Evolutionary conservation across 2,113 vertebrate genomes (phyloP).

Genomic region (Eurypyga helias): DNA sequence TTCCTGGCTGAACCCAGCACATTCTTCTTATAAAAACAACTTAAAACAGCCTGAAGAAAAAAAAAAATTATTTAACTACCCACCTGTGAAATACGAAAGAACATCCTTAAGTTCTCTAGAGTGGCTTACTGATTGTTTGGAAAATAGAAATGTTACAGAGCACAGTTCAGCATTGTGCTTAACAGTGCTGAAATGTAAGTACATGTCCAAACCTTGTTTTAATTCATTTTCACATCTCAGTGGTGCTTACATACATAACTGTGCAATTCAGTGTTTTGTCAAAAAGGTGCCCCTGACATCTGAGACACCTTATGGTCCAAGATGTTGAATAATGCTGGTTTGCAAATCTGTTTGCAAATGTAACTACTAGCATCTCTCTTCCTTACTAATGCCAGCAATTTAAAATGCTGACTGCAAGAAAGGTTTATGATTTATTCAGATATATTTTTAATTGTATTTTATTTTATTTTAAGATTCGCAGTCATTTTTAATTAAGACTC

Average conservation of each 20-base stretch:
- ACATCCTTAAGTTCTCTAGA: conserved; percentile 15
- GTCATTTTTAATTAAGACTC: background rate
- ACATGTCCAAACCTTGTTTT: background rate
- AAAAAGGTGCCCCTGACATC: background rate
- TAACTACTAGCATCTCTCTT: background rate
- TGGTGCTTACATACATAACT: background rate
- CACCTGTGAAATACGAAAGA: conserved; percentile 41
- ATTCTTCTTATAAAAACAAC: conserved; percentile 24
- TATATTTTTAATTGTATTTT: background rate
- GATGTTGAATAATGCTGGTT: background rate
- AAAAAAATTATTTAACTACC: conserved; percentile 23
- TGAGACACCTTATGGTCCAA: background rate
- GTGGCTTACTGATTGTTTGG: background rate
- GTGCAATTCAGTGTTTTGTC: background rate
- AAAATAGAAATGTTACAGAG: background rate
- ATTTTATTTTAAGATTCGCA: background rate
- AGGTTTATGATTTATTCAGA: background rate
- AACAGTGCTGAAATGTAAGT: background rate
- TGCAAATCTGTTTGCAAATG: background rate
- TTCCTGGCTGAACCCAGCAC: too few species aligned
- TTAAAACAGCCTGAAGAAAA: conserved; percentile 29
- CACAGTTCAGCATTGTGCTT: background rate
- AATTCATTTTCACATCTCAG: background rate
- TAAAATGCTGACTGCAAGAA: background rate
- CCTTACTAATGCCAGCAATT: background rate